phyloP scores from a whole-genome alignment of 2,797 vertebrate genomes.

The Danio tinwini region DNA sequence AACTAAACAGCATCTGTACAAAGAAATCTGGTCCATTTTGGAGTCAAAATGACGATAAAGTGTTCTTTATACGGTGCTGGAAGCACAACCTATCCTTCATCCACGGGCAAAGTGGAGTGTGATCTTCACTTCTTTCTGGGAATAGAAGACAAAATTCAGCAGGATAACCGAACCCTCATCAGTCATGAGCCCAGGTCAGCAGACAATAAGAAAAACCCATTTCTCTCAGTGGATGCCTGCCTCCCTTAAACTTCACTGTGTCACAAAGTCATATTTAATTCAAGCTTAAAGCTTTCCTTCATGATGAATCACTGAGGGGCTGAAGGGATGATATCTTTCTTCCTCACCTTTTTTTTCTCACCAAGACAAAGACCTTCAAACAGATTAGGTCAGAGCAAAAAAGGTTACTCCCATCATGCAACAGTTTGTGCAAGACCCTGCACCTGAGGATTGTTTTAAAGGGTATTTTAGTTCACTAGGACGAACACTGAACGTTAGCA shows the following conservation, averaged over 20 bases:
- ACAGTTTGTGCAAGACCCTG: slow-evolving; percentile 53
- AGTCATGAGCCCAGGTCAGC: slow-evolving; percentile 59
- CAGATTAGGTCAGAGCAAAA: slow-evolving; percentile 58
- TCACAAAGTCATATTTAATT: slow-evolving; percentile 61
- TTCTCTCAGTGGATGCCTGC: slow-evolving; percentile 56
- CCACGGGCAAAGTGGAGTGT: slow-evolving; percentile 33
- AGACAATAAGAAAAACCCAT: slow-evolving; percentile 59
- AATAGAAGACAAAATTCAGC: slow-evolving; percentile 35
- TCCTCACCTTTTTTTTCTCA: slow-evolving; percentile 55
- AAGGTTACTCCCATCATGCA: slow-evolving; percentile 63
- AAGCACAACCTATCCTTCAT: slow-evolving; percentile 29
- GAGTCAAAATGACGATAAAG: slow-evolving; percentile 4
- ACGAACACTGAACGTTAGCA: slow-evolving; percentile 54
- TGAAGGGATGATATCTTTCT: slow-evolving; percentile 58
- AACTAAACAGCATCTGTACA: neutral
- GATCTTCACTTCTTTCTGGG: slow-evolving; percentile 40
- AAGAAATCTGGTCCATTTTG: slow-evolving; percentile 4
- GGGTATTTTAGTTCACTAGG: slow-evolving; percentile 53
- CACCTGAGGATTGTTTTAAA: slow-evolving; percentile 50
- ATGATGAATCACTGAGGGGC: slow-evolving; percentile 59
- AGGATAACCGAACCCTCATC: slow-evolving; percentile 53
- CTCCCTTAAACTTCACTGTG: slow-evolving; percentile 56
- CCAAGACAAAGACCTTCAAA: slow-evolving; percentile 61
- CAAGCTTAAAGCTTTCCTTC: slow-evolving; percentile 61
- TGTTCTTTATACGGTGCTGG: neutral